Percentiles rank a stretch among this genome's conserved stretches.
Conservation (phyloP, 1,140 invertebrate genomes). For the Drosophila sucinea region DNA sequence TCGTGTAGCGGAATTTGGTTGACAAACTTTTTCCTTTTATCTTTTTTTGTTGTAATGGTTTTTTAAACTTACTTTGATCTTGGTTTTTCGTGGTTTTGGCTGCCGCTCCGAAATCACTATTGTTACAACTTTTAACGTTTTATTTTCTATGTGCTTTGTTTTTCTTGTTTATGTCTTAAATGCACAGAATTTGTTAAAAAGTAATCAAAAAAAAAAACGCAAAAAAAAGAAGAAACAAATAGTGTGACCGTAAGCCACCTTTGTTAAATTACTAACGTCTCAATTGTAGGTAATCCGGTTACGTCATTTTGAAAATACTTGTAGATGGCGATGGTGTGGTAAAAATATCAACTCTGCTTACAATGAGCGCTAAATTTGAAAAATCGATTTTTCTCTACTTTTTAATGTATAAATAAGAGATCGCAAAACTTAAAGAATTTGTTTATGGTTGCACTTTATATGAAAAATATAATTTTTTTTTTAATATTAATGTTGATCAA, state of each 20-base stretch:
- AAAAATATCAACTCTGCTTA: background rate
- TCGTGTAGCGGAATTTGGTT: slow-evolving; percentile 37
- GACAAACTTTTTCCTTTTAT: background rate
- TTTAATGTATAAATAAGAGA: too few species aligned
- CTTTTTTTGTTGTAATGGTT: slow-evolving; percentile 17
- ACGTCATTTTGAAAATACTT: background rate
- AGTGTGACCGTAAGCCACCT: slow-evolving; percentile 17
- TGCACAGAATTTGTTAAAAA: slow-evolving; percentile 25
- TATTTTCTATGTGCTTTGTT: slow-evolving; percentile 12
- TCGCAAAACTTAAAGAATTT: too few species aligned
- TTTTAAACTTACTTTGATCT: slow-evolving; percentile 11
- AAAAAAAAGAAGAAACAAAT: slow-evolving; percentile 53
- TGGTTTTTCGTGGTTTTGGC: background rate
- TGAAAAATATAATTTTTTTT: too few species aligned
- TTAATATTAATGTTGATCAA: too few species aligned
- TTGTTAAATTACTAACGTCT: slow-evolving; percentile 3
- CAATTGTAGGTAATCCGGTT: background rate
- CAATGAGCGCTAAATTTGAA: background rate
- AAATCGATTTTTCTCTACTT: background rate
- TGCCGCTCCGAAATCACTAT: slow-evolving; percentile 1
- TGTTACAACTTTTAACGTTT: slow-evolving; percentile 14
- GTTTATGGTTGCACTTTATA: too few species aligned
- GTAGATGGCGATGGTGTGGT: background rate
- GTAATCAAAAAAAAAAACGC: slow-evolving; percentile 55
- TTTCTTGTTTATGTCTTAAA: slow-evolving; percentile 12